Percentiles rank a stretch among this genome's conserved stretches.
Evolutionary conservation across 2,113 vertebrate genomes (phyloP).

Genomic region (Burhinus oedicnemus): DNA sequence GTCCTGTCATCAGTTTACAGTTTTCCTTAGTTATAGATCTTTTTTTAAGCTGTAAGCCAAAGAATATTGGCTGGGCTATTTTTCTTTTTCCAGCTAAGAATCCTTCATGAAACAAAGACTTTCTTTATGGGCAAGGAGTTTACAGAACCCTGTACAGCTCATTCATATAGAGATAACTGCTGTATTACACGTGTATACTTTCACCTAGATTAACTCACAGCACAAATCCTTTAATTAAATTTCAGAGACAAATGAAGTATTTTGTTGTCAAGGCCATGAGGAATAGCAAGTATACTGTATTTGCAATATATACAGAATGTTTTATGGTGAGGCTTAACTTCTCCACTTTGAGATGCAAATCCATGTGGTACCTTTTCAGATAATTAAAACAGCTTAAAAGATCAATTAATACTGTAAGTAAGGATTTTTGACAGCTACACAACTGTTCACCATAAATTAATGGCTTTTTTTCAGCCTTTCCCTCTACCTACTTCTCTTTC

Average conservation of each 20-base stretch:
- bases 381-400: neutral
- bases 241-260: neutral
- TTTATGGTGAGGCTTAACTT: neutral
- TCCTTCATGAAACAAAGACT: neutral
- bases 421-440: neutral
- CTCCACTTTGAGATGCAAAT: neutral
- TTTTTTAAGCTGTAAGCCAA: neutral
- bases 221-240: neutral
- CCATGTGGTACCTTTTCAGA: neutral
- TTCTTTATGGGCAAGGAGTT: neutral
- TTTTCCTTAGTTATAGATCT: neutral
- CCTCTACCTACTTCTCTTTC: neutral
- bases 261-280: neutral
- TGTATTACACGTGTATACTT: neutral
- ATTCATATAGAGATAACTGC: neutral
- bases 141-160: neutral
- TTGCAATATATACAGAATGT: neutral
- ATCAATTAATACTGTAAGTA: neutral
- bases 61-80: neutral
- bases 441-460: neutral
- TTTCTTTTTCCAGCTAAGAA: neutral
- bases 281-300: neutral
- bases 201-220: neutral
- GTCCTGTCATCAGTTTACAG: neutral
- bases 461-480: neutral